Evolutionary conservation across 2,113 vertebrate species (phyloP), one percentile per base, ranked within the genome.

Genomic region (Anarrhichthys ocellatus): DNA sequence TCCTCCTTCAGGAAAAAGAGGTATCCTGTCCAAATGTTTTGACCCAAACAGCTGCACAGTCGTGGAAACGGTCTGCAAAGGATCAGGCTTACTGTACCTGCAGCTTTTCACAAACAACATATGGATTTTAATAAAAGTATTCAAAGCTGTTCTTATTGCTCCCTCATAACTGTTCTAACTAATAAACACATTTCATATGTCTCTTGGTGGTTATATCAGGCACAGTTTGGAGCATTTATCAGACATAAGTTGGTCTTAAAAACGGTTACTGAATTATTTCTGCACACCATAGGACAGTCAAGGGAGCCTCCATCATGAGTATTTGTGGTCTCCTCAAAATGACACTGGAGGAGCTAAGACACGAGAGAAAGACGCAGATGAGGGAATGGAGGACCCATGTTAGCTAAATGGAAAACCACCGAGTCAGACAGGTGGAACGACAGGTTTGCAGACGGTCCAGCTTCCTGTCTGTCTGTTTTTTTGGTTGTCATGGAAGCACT

Each of bases 341-440:
- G 22, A 65, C 6, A 2, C 24, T 48, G 24, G 8, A 56, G 34
- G 18, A 13, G 44, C 17, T n/a, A 1, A 73, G 58, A 52, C n/a
- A 1, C 6, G 4, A 36, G n/a, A 10, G 36, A 61, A 14, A 54
- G 20, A 9, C 22, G 13, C 9, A 1, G 46, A 40, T 13, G 13
- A 61, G 8, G 11, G 18, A 63, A 38, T 7, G 0, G 8, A 29
- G 32, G 32, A 32, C 34, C 17, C 50, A 22, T 14, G 5, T 64
- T 34, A 38, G 66, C 56, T 17, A 36, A 64, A 34, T 14, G 64
- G 40, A 87, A 73, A 73, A 69, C 4, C 46, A n/a, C n/a, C 1
- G 67, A 42, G 46, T 58, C 73, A 73, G 48, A 87, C 75, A 87
- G 84, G 78, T 84, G 76, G 76, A 80, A 34, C 59, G 50, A 87